Conservation (phyloP, 2,797 vertebrate genomes). For the Cirrhinus mrigala region DNA sequence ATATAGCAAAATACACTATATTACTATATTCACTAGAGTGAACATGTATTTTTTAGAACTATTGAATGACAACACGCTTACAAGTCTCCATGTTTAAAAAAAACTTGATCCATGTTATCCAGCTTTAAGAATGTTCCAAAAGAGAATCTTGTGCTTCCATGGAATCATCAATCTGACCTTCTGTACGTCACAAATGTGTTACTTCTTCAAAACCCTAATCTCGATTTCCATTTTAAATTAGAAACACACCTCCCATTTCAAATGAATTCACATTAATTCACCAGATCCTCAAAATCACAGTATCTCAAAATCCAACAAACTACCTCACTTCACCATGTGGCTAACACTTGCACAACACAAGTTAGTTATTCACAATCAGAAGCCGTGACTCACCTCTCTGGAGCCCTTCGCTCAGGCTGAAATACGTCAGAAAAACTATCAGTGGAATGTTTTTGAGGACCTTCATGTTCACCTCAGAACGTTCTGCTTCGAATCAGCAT, state of each 20-base stretch:
- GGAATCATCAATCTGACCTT: background rate
- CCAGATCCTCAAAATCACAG: background rate
- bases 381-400: slow-evolving; percentile 82
- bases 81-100: too few species aligned
- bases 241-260: background rate
- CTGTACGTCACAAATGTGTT: background rate
- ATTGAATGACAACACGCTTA: too few species aligned
- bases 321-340: background rate
- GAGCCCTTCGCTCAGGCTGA: slow-evolving; percentile 77
- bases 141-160: background rate
- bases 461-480: slow-evolving; percentile 83
- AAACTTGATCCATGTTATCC: background rate
- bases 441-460: slow-evolving; percentile 80
- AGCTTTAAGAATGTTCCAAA: background rate
- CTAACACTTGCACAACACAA: slow-evolving; percentile 7
- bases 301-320: background rate
- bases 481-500: slow-evolving; percentile 66
- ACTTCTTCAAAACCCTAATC: background rate
- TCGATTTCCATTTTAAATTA: background rate
- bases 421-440: slow-evolving; percentile 76
- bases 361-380: slow-evolving; percentile 13
- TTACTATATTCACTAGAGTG: background rate
- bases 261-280: background rate
- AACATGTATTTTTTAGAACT: too few species aligned
- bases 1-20: too few species aligned